Conservation (phyloP, 1,140 invertebrate genomes). For the Nylanderia fulva region DNA sequence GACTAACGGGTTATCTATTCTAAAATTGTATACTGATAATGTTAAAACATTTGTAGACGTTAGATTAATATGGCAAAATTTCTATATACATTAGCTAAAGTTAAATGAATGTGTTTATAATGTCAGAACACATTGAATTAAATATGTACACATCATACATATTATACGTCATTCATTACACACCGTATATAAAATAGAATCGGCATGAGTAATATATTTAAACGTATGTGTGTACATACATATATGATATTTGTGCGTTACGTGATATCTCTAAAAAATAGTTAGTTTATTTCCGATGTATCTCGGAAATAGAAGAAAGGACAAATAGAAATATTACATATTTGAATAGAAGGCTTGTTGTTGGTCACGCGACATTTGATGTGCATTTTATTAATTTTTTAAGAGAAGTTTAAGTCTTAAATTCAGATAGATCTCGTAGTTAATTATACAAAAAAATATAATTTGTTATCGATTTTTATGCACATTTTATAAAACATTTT, state of each 20-base stretch:
- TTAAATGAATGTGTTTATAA: not conserved
- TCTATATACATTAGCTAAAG: not conserved
- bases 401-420: slow-evolving; percentile 65
- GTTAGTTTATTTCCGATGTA: not conserved
- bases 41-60: not conserved
- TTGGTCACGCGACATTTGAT: slow-evolving; percentile 56
- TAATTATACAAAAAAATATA: not conserved
- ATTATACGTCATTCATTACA: not conserved
- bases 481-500: not conserved
- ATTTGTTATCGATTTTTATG: not conserved
- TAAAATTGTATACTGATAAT: slow-evolving; percentile 49
- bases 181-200: slow-evolving; percentile 1
- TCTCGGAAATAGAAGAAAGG: not conserved
- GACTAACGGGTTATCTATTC: slow-evolving; percentile 55
- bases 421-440: slow-evolving; percentile 66
- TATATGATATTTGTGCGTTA: not conserved
- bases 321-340: not conserved
- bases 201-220: not conserved
- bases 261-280: not conserved
- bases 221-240: not conserved
- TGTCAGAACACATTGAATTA: not conserved
- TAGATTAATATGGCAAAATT: not conserved
- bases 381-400: slow-evolving; percentile 59
- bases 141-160: not conserved
- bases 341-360: slow-evolving; percentile 16